Percentiles rank a stretch among this genome's conserved stretches.
These are phyloP conservation scores for Anguilla megastoma DNA, from an alignment of 2,797 vertebrate genomes.

Conservation along the genomic window DNA sequence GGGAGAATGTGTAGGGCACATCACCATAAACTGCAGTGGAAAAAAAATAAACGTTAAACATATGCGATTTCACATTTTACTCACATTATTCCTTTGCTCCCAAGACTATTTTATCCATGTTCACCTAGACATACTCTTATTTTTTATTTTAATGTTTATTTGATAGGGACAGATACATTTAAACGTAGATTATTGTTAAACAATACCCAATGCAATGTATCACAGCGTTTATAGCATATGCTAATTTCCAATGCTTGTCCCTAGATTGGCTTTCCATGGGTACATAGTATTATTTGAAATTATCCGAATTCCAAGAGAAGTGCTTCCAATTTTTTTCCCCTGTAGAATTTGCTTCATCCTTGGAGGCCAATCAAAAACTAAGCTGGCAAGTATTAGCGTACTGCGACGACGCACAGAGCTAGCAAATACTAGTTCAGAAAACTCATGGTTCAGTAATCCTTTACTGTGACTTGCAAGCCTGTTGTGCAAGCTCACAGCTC, in stretches of 20 bases:
- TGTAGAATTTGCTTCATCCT: neutral
- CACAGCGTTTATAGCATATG: no score
- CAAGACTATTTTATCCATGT: neutral
- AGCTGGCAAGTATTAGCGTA: neutral
- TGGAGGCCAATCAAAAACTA: neutral
- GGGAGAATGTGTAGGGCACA: constrained; percentile 81
- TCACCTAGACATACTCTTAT: neutral
- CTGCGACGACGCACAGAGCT: neutral
- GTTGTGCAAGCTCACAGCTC: no score
- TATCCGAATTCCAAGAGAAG: no score
- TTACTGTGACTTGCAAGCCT: neutral
- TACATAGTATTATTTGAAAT: no score
- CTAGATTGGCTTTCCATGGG: no score
- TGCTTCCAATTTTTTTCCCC: neutral
- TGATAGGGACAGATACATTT: no score
- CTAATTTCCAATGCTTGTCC: no score
- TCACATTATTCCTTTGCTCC: neutral
- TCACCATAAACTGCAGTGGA: constrained; percentile 79
- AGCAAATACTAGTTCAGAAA: neutral
- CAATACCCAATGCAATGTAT: no score
- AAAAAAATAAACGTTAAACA: neutral
- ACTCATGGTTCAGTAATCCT: neutral
- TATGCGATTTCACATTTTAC: neutral
- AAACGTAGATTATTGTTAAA: no score
- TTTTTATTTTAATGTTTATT: no score